Base-by-base conservation (phyloP, 2,888 invertebrate species). In the Metacarcinus magister region DNA sequence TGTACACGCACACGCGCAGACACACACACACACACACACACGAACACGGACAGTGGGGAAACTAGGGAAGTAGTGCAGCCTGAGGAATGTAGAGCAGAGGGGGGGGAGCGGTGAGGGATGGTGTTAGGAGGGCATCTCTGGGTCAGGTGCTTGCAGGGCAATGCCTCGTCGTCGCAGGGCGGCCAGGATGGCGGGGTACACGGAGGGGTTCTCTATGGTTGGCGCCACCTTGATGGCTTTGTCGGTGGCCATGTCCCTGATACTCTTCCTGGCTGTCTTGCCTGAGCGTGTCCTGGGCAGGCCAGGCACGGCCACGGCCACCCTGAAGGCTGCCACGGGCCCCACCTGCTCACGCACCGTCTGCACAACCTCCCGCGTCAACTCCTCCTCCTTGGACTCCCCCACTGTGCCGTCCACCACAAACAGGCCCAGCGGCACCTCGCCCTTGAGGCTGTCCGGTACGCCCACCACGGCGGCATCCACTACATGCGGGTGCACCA, bases 401-500 rank as follows among this genome's bases (percentile, higher is more conserved):
- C 98, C 97, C 98, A 97, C 93, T 98, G 97, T 94, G 97, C 97
- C 94, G 39, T 46, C 92, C 96, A 97, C 94, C 2, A 99, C 98
- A 97, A 98, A 99, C 0, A 99, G 98, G 97, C 99, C 99, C 2
- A 99, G 98, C 0, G 99, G 99, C 32, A 99, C 98, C 97, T 99
- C 99, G 32, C 99, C 99, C 97, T 99, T 99, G 0, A 99, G 98
- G 0, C 98, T 97, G 97, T 99, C 99, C 0, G 99, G 99, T 0
- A 99, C 99, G 0, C 99, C 99, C 19, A 99, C 98, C 0, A 99
- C 99, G 0, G 99, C 98, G 0, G 99, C 98, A 97, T 99, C 99
- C 0, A 98, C 98, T 0, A 99, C 98, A 97, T 99, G 98, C 0
- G 98, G 98, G 98, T 99, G 99, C n/a, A 98, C 98, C 89, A 99